phyloP scores from a whole-genome alignment of 2,888 invertebrate genomes.

The Parnassius glacialis region DNA sequence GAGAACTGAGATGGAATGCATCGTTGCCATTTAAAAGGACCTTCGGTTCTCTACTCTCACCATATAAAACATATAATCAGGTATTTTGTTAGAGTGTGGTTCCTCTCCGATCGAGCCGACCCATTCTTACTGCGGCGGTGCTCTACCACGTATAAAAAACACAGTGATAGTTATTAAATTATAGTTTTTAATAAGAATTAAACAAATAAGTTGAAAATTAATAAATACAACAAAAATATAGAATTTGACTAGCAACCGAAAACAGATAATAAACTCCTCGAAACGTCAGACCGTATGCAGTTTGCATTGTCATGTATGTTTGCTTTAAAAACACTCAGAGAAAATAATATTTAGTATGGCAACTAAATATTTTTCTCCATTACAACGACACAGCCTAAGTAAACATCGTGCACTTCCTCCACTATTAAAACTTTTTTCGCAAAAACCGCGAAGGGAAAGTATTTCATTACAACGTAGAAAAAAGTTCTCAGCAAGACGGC shows the following conservation, averaged over 20 bases:
- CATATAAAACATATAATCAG: too few species aligned
- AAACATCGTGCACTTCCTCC: constrained; percentile 72
- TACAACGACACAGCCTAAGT: constrained; percentile 58
- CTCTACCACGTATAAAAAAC: too few species aligned
- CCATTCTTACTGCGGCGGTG: too few species aligned
- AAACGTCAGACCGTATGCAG: constrained; percentile 21
- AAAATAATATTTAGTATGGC: constrained; percentile 51
- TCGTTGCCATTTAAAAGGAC: too few species aligned
- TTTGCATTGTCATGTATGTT: constrained; percentile 27
- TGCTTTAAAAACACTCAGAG: constrained; percentile 29
- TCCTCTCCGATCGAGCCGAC: too few species aligned
- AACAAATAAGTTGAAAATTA: not conserved
- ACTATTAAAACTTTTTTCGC: constrained; percentile 57
- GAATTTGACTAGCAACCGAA: not conserved
- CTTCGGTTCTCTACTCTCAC: too few species aligned
- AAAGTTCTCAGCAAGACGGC: constrained; percentile 49
- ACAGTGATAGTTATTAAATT: too few species aligned
- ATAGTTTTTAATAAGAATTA: not conserved
- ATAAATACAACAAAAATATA: not conserved
- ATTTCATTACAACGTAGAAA: constrained; percentile 56
- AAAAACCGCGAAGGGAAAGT: constrained; percentile 57
- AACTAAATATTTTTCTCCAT: constrained; percentile 70
- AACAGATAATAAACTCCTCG: constrained; percentile 19
- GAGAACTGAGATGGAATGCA: too few species aligned
- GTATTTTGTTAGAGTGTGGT: too few species aligned